Conservation (phyloP, 2,113 vertebrate species). For the Pontoporia blainvillei region DNA sequence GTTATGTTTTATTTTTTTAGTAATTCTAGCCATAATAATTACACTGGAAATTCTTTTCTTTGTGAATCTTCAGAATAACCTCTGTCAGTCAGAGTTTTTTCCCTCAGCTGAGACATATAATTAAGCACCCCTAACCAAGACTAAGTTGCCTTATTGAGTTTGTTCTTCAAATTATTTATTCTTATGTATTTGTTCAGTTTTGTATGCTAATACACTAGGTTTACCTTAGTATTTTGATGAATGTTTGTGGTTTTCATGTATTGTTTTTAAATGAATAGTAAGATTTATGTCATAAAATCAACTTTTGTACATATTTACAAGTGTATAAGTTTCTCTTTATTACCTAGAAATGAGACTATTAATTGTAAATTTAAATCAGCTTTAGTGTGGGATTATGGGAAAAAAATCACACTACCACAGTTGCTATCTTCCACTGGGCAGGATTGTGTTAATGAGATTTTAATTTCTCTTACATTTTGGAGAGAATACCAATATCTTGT, state of each 20-base stretch:
- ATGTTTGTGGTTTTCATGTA: not conserved
- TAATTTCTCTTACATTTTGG: not conserved
- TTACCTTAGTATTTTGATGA: not conserved
- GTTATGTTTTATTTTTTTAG: not conserved
- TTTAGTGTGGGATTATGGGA: not conserved
- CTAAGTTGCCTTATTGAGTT: not conserved
- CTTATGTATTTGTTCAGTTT: not conserved
- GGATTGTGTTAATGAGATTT: not conserved
- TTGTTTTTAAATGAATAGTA: not conserved
- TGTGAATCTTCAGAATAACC: not conserved
- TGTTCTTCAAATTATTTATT: not conserved
- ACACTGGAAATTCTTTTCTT: not conserved
- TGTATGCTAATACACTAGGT: not conserved
- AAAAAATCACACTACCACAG: not conserved
- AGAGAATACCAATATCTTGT: not conserved
- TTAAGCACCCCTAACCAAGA: not conserved
- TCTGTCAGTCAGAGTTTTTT: not conserved
- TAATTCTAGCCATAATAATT: not conserved
- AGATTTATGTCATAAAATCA: not conserved
- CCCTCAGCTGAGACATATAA: not conserved
- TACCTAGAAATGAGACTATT: not conserved
- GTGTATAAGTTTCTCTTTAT: conserved; percentile 7
- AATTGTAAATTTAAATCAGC: not conserved
- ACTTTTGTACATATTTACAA: not conserved
- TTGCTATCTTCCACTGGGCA: not conserved